Evolutionary conservation across 2,888 invertebrate genomes (phyloP).

Genomic region (Eulithis prunata): DNA sequence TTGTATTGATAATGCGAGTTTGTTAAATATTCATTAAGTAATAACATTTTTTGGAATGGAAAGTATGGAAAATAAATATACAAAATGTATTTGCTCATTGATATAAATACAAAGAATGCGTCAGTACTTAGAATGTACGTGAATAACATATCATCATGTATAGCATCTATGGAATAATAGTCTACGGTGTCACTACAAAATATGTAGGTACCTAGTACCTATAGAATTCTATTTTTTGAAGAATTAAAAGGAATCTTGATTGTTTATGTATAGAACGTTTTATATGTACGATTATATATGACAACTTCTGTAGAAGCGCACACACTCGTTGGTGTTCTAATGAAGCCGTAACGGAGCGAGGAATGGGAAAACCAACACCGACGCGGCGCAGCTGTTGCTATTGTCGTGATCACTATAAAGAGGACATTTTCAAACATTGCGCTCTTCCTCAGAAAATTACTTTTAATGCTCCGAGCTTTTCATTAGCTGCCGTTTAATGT

Average conservation of each 20-base stretch:
- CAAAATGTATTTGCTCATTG: too few relatives aligned
- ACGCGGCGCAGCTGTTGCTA: slow-evolving; percentile 70
- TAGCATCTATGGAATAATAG: too few relatives aligned
- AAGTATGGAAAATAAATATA: too few relatives aligned
- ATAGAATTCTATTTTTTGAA: not conserved
- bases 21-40: too few relatives aligned
- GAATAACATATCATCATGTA: too few relatives aligned
- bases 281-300: slow-evolving; percentile 3
- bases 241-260: not conserved
- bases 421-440: slow-evolving; percentile 57
- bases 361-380: slow-evolving; percentile 67
- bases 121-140: too few relatives aligned
- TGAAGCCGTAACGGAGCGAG: slow-evolving; percentile 75
- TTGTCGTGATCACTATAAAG: slow-evolving; percentile 65
- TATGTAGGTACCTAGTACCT: too few relatives aligned
- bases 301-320: slow-evolving; percentile 30
- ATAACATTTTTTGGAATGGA: too few relatives aligned
- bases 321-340: slow-evolving; percentile 62
- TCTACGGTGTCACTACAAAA: not conserved
- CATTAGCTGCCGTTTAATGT: slow-evolving; percentile 41
- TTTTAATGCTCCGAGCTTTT: slow-evolving; percentile 46
- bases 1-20: too few relatives aligned
- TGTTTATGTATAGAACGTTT: too few relatives aligned
- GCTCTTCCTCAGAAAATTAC: slow-evolving; percentile 50
- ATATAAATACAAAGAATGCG: too few relatives aligned